Evolutionary conservation across 1,140 invertebrate species (phyloP), one percentile per base, ranked within the genome.

Genomic region (Heliconius congener): DNA sequence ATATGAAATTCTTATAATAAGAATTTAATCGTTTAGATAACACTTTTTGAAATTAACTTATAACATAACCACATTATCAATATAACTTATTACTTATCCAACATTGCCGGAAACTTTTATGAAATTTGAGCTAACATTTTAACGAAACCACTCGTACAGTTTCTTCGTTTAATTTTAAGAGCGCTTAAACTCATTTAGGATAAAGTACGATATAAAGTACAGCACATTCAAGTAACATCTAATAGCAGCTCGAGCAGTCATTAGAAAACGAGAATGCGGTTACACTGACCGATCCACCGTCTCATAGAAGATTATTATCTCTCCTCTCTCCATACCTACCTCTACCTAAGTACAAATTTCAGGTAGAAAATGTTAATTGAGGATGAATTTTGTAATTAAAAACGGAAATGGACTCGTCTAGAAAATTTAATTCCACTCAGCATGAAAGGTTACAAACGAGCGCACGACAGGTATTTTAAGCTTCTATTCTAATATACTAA

Each of bases 201-300:
- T 52, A 71, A 77, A 71, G 34, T 39, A 75, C 34, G 46, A 74
- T 80, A 52, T 77, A 39, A 60, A 75, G 27, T 42, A 66, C 52
- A 30, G 50, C 52, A 52, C 34, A 75, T 66, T 75, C 34, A n/a
- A 75, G 52, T 23, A 39, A 75, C 52, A 27, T n/a, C 37, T 75
- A 66, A 39, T 39, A 42, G 55, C n/a, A 66, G 23, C 23, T 74
- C 55, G 57, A 78, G 72, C 78, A 82, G 81, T 82, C 78, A 71
- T 79, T 82, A 77, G 78, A 79, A 76, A 37, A 77, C 74, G 75
- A 79, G 78, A 74, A 52, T 75, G 71, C 46, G 76, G 73, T 71
- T 57, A 34, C 19, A 71, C 66, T 46, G 73, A 27, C 78, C 81
- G 74, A 60, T 55, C 42, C 81, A 34, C 9, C 27, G 16, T 60